Evolutionary conservation across 1,140 invertebrate genomes (phyloP), one percentile per base, ranked within the genome.

Genomic region (Lepidotrigona ventralis): DNA sequence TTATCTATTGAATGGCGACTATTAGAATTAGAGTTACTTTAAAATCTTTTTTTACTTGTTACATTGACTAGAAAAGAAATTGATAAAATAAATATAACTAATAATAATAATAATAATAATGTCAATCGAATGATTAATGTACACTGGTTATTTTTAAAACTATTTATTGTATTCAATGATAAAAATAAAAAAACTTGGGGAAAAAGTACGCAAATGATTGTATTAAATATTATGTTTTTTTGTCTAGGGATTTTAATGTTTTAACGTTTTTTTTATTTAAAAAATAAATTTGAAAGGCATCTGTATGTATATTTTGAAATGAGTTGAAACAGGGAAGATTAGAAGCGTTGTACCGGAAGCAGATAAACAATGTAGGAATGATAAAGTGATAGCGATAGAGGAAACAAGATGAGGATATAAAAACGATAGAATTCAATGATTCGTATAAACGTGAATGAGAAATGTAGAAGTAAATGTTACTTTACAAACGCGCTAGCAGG

Each of bases 401-500:
- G 17, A 56, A 75, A 66, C 17, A 39, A 29, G 15, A 56, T 8
- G 17, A 58, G 33, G 69, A 53, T 51, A 69, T 17, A 29, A 54
- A 58, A 56, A 2, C 12, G 19, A 26, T 54, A 53, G 8, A 26
- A 51, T 56, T 53, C 1, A 56, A 64, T n/a, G 39, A 14, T 53
- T 60, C 9, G 19, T 17, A 29, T 1, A 19, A 39, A 19, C 26
- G 4, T 12, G 4, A 26, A 11, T 9, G 21, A 9, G 58, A 39
- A 70, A 69, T 70, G 74, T 60, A 60, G 58, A 82, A 60, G 23
- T 60, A 33, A 5, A 58, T 63, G 39, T 29, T 33, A 58, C 19
- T 60, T 69, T 56, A 56, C 58, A 58, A 69, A 53, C 74, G 80
- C 64, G 72, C 73, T 63, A 82, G 39, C 19, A 70, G 33, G 74